These are phyloP conservation scores for Furcifer pardalis DNA, from an alignment of 2,797 vertebrate genomes.

Conservation along the genomic window DNA sequence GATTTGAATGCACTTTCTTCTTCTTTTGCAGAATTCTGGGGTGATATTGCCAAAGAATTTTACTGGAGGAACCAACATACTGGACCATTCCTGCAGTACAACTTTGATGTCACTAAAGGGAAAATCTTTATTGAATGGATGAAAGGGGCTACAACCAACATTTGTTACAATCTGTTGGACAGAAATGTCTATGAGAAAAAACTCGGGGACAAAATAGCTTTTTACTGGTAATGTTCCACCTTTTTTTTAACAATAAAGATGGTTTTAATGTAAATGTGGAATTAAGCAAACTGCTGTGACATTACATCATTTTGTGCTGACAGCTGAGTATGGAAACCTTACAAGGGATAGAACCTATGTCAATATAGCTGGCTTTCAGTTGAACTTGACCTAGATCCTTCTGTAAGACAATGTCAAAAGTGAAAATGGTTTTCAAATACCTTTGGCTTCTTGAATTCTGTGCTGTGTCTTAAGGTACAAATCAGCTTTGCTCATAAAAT, in stretches of 20 bases:
- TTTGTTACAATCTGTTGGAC: slow-evolving; percentile 96
- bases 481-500: not conserved
- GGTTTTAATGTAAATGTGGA: not conserved
- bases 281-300: not conserved
- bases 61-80: slow-evolving; percentile 90
- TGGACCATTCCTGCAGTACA: slow-evolving; percentile 89
- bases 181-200: slow-evolving; percentile 89
- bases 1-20: not conserved
- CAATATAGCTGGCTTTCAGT: not conserved
- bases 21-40: slow-evolving; percentile 89
- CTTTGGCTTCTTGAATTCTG: not conserved
- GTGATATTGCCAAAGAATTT: slow-evolving; percentile 89
- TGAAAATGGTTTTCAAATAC: not conserved
- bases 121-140: slow-evolving; percentile 94
- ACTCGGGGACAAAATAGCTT: slow-evolving; percentile 91
- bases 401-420: not conserved
- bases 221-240: slow-evolving; percentile 86
- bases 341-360: not conserved
- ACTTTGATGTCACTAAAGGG: slow-evolving; percentile 96
- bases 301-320: not conserved
- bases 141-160: slow-evolving; percentile 95
- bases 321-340: not conserved
- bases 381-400: not conserved
- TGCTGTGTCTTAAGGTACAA: not conserved
- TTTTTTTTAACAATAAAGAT: not conserved